Base-by-base conservation (phyloP, 1,140 invertebrate species). In the Cephus cinctus region DNA sequence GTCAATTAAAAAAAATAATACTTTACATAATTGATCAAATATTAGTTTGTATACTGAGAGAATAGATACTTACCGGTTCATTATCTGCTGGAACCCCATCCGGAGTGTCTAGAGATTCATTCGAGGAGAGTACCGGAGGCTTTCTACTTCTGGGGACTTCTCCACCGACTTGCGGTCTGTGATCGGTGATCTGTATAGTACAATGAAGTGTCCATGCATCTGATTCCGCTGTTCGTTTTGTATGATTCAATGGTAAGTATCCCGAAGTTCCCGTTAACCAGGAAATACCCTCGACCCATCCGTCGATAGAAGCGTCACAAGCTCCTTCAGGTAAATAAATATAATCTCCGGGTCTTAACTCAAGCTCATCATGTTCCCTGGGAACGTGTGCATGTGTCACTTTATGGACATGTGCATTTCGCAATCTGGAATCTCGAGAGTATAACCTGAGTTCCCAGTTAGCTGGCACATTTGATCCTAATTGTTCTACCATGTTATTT, bases 151-250 rank as follows among this genome's bases (percentile, higher is more conserved):
- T 59, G 0, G 67, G 65, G 45, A 71, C 65, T 35, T 61, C 54
- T 5, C 67, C 53, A 8, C 53, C 21, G 21, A 52, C 52, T 34
- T 65, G 70, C 44, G 40, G 63, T 61, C 62, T 78, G 41, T 57
- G 56, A 52, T 47, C 75, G 65, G 47, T 78, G 12, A 87, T 73
- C 18, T 79, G 78, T 6, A 87, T 73, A 14, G 84, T 81, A 65
- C 83, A 82, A 62, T 95, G 92, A 21, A 94, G 65, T 3, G 90
- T 94, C 92, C 92, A 95, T 1, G 90, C 87, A 75, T 93, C 90
- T 2, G 90, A 92, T 64, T 94, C 91, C 0, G 90, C 86, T 1
- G 89, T 89, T 25, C 87, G 80, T 65, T 86, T 84, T 0, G 90
- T 91, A 53, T 90, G 92, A 61, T 88, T 87, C 34, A 85, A 82